A percentile compares a stretch with the other conserved stretches of the same genome.
Conservation (phyloP, 2,888 invertebrate species). For the Ecdyonurus torrentis region DNA sequence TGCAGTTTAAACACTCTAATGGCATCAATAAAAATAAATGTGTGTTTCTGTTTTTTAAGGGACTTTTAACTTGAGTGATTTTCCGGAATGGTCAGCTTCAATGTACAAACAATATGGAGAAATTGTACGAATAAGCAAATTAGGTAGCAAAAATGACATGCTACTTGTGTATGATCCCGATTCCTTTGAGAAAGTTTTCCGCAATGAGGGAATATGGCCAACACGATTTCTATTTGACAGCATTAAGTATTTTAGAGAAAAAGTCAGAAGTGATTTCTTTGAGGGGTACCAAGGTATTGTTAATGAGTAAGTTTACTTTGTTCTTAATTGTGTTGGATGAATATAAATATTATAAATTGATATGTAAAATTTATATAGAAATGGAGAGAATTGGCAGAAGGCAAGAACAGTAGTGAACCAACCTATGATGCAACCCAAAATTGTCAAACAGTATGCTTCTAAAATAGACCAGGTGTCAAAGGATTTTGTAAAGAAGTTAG, state of each 20-base stretch:
- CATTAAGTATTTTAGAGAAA: constrained; percentile 23
- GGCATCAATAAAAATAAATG: too few relatives aligned
- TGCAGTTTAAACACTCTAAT: too few relatives aligned
- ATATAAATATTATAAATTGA: too few relatives aligned
- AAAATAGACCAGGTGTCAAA: not conserved
- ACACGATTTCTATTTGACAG: constrained; percentile 26
- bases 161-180: constrained; percentile 11
- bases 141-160: constrained; percentile 4
- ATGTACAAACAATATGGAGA: constrained; percentile 7
- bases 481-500: not conserved
- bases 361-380: too few relatives aligned
- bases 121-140: constrained; percentile 2
- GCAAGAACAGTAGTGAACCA: not conserved
- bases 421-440: not conserved
- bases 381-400: not conserved
- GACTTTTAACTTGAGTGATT: not conserved
- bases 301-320: too few relatives aligned
- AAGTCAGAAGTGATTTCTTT: constrained; percentile 19
- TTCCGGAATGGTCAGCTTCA: not conserved
- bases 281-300: constrained; percentile 25
- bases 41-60: not conserved
- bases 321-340: too few relatives aligned
- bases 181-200: constrained; percentile 18
- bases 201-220: constrained; percentile 26
- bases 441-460: not conserved